These are phyloP conservation scores for Macrosteles quadrilineatus DNA, from an alignment of 1,140 invertebrate genomes.

Conservation along the genomic window DNA sequence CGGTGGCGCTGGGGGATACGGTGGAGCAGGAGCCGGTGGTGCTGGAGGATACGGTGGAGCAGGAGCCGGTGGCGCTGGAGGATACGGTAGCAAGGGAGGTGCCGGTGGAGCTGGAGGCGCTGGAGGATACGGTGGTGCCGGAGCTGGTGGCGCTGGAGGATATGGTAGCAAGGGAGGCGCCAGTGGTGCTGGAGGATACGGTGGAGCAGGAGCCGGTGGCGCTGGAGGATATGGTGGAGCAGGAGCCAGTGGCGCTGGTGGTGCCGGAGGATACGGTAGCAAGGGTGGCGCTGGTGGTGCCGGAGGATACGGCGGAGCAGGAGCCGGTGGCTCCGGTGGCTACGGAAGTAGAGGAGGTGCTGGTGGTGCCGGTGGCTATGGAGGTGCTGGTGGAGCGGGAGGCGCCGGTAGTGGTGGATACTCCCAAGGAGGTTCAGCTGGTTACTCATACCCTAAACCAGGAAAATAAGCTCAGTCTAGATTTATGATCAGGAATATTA, in stretches of 20 bases:
- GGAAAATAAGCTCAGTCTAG: constrained; percentile 24
- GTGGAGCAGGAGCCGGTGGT: neutral
- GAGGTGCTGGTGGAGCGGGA: neutral
- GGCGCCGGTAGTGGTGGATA: neutral
- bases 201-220: neutral
- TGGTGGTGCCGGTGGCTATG: neutral
- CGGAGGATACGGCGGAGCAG: constrained; percentile 6
- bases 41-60: constrained; percentile 1
- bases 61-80: constrained; percentile 8
- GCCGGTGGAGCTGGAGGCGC: constrained; percentile 26
- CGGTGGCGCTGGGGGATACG: constrained; percentile 10
- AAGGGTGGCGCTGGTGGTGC: neutral
- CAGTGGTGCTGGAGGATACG: neutral
- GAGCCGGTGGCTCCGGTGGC: constrained; percentile 1
- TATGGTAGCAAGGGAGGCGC: neutral
- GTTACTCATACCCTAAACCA: constrained; percentile 32
- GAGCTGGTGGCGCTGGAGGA: constrained; percentile 25
- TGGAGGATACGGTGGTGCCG: constrained; percentile 22
- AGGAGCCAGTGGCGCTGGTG: neutral
- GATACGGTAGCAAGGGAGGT: too few species aligned
- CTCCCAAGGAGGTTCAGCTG: constrained; percentile 20
- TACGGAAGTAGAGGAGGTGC: neutral
- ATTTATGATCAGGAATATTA: neutral
- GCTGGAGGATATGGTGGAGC: neutral
- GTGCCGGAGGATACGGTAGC: neutral